phyloP scores from a whole-genome alignment of 2,888 invertebrate species.

The Camptogramma bilineatum region DNA sequence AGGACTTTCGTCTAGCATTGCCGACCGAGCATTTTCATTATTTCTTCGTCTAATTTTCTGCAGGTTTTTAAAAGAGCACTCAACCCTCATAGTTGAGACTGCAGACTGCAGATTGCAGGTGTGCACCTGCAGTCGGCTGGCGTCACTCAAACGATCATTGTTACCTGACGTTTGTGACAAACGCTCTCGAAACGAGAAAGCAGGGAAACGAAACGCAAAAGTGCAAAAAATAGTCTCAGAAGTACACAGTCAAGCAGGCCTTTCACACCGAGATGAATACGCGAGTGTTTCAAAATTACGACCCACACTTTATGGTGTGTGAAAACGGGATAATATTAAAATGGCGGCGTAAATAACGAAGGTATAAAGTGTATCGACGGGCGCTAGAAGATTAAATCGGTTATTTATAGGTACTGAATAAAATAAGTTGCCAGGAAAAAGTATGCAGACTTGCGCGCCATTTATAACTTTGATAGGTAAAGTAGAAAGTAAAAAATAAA shows the following conservation, averaged over 20 bases:
- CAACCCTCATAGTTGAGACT: conserved; percentile 54
- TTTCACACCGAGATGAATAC: conserved; percentile 63
- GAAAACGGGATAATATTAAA: conserved; percentile 57
- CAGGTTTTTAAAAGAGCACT: conserved; percentile 61
- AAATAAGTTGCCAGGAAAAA: conserved; percentile 25
- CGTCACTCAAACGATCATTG: conserved; percentile 78
- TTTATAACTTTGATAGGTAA: conserved; percentile 19
- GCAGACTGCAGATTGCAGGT: conserved; percentile 40
- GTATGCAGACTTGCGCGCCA: conserved; percentile 16
- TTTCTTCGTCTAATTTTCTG: conserved; percentile 63
- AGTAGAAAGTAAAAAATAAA: conserved; percentile 10
- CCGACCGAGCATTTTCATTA: conserved; percentile 48
- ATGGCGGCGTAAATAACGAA: conserved; percentile 42
- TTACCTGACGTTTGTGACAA: conserved; percentile 64
- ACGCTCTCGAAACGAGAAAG: conserved; percentile 60
- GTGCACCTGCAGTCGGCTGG: conserved; percentile 52
- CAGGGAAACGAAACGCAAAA: conserved; percentile 50
- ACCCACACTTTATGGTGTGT: conserved; percentile 60
- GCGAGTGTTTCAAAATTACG: conserved; percentile 67
- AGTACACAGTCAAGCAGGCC: conserved; percentile 53
- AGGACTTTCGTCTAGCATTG: conserved; percentile 37
- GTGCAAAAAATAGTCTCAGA: conserved; percentile 51
- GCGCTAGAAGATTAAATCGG: conserved; percentile 36
- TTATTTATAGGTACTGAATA: conserved; percentile 20
- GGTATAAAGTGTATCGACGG: conserved; percentile 40